Conservation (phyloP, 2,797 vertebrate genomes). For the Microcaecilia unicolor region DNA sequence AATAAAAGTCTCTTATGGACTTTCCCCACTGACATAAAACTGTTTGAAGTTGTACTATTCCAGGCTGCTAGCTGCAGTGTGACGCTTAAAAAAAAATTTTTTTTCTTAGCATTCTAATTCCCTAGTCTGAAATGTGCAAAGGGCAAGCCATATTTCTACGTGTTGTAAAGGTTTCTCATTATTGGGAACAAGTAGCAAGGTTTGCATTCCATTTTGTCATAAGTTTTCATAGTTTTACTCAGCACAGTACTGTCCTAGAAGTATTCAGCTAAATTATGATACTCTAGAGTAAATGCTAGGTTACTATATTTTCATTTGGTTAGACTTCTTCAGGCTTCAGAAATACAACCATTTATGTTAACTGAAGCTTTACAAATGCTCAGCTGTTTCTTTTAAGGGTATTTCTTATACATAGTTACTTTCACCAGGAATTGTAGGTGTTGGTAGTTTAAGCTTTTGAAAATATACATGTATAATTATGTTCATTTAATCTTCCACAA, state of each 20-base stretch:
- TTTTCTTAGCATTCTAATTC: background rate
- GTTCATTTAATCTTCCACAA: conserved; percentile 48
- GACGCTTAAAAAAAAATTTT: too few species aligned
- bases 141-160: fast-evolving
- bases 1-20: background rate
- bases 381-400: conserved; percentile 21
- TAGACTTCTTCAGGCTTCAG: conserved; percentile 1
- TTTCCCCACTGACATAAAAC: background rate
- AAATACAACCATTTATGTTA: conserved; percentile 2
- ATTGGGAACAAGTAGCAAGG: background rate
- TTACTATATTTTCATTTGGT: background rate
- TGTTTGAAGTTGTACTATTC: background rate
- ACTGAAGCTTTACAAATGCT: conserved; percentile 15
- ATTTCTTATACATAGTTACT: conserved; percentile 29
- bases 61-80: background rate
- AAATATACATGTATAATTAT: conserved; percentile 39
- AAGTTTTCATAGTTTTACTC: background rate
- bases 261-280: background rate
- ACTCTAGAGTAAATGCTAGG: background rate
- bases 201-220: background rate
- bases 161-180: background rate
- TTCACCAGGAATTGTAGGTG: conserved; percentile 36
- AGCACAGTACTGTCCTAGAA: background rate
- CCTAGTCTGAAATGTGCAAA: background rate
- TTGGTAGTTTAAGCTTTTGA: too few species aligned